Evolutionary conservation across 2,113 vertebrate genomes (phyloP), one percentile per base, ranked within the genome.

Genomic region (Coregonus clupeaformis): DNA sequence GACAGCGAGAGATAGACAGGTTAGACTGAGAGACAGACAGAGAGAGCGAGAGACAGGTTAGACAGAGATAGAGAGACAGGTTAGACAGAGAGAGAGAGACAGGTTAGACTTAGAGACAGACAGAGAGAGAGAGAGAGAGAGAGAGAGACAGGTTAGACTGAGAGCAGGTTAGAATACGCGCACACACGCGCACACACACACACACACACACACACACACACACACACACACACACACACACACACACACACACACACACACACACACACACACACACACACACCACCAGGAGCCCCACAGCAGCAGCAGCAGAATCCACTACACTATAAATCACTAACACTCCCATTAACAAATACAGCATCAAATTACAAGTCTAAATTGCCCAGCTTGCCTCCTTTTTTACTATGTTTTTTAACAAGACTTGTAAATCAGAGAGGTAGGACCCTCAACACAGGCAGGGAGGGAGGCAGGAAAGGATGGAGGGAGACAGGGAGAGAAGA

Each of bases 321-420:
- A 59, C 69, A 74, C 77, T 92, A 94, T 96, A 95, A 95, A 96
- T 96, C 94, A 95, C 83, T 59, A 68, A 77, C 91, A 89, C 86
- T 85, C 82, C 94, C 94, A 95, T 96, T 95, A 96, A 95, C 94
- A 96, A 97, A 96, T 90, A 91, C 92, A 90, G 93, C 91, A 94
- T 97, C 96, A 93, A 94, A 96, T 96, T 96, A 95, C 94, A 95
- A 94, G 91, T 94, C 94, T 93, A 95, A 96, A 98, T 94, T 94
- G 92, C 89, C 87, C 91, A 91, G 94, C 94, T 94, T 94, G 92
- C 93, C 93, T 94, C 91, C 92, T 92, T 90, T 85, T 91, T 96
- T 95, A 95, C 92, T 92, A 91, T 92, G 91, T 94, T 96, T 96
- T 92, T 95, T 97, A 96, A 98, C 94, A 96, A 96, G 95, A 93